These are phyloP conservation scores for Myzus persicae DNA, from an alignment of 1,140 invertebrate species.

Conservation along the genomic window DNA sequence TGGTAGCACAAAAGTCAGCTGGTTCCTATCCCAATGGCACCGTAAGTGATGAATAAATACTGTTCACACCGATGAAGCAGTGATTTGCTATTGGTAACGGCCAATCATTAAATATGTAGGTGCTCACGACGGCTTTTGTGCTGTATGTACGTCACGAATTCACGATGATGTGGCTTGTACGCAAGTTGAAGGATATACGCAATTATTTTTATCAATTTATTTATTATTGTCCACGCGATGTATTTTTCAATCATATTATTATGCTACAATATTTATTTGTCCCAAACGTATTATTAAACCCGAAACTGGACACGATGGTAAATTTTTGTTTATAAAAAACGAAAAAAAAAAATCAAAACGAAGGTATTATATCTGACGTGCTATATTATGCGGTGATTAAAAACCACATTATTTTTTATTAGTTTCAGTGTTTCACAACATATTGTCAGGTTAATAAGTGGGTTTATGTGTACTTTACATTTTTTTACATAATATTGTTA, in stretches of 20 bases:
- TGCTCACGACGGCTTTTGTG: background rate
- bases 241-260: background rate
- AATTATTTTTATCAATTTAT: background rate
- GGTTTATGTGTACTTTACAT: background rate
- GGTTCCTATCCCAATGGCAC: background rate
- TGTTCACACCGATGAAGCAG: background rate
- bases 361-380: background rate
- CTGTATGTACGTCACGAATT: background rate
- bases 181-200: background rate
- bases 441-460: background rate
- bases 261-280: background rate
- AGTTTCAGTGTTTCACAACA: background rate
- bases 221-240: background rate
- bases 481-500: background rate
- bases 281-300: background rate
- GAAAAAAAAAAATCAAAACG: background rate
- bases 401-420: background rate
- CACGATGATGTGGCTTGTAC: background rate
- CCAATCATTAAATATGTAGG: background rate
- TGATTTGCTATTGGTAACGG: background rate
- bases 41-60: background rate
- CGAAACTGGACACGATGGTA: background rate
- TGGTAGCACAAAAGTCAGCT: background rate
- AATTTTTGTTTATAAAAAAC: background rate
- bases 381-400: background rate